phyloP scores from a whole-genome alignment of 2,113 vertebrate genomes.

The Boleophthalmus pectinirostris region DNA sequence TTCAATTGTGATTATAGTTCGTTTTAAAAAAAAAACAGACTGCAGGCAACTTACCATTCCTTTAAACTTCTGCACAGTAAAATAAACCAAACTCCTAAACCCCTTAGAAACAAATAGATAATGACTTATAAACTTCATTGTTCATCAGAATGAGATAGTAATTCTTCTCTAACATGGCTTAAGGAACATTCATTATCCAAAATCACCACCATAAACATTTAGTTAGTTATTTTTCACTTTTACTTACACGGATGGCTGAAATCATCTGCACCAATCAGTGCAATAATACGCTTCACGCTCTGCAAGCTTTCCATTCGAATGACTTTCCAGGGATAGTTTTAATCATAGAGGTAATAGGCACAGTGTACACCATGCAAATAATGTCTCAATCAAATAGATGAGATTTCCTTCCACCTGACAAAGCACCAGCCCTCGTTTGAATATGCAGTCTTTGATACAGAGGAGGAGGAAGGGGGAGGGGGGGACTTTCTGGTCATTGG shows the following conservation, averaged over 20 bases:
- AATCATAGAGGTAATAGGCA: conserved; percentile 47
- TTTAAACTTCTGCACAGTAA: too few species aligned
- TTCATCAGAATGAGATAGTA: not conserved
- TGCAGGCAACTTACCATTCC: too few species aligned
- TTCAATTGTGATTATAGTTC: too few species aligned
- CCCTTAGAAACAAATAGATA: not conserved
- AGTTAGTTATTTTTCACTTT: conserved; percentile 2
- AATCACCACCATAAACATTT: not conserved
- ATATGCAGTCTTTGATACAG: conserved; percentile 46
- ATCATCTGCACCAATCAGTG: conserved; percentile 41
- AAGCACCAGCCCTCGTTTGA: not conserved
- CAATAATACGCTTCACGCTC: conserved; percentile 36
- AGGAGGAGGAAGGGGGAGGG: conserved; percentile 6
- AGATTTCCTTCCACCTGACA: conserved; percentile 62
- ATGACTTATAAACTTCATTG: not conserved
- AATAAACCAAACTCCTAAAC: too few species aligned
- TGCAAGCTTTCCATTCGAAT: conserved; percentile 27
- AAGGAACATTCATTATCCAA: not conserved
- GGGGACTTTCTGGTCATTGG: conserved; percentile 71
- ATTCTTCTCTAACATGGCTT: not conserved
- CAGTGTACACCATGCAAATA: conserved; percentile 49
- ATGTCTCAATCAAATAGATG: conserved; percentile 56
- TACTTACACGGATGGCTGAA: conserved; percentile 24
- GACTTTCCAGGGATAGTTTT: conserved; percentile 52
- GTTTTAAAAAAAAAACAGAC: too few species aligned